phyloP scores from a whole-genome alignment of 2,888 invertebrate species.

The Polyommatus icarus region DNA sequence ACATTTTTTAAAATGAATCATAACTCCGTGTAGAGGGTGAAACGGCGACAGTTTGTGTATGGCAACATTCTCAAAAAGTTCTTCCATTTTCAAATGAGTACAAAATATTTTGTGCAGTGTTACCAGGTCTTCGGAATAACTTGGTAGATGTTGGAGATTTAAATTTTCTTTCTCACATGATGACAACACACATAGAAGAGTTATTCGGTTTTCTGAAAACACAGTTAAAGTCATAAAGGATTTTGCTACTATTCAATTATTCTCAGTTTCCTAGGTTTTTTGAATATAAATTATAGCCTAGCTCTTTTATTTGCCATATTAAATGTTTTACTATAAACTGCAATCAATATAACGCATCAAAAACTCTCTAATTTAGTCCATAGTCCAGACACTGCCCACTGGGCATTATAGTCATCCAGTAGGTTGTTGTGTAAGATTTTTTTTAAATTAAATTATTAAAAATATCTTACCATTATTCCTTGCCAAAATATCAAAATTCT shows the following conservation, averaged over 20 bases:
- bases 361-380: too few relatives aligned
- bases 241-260: neutral
- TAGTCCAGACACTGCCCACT: too few relatives aligned
- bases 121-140: slow-evolving; percentile 22
- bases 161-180: slow-evolving; percentile 55
- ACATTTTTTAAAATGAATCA: slow-evolving; percentile 50
- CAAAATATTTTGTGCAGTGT: slow-evolving; percentile 51
- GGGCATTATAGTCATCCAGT: too few relatives aligned
- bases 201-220: slow-evolving; percentile 35
- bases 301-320: too few relatives aligned
- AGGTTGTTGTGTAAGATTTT: too few relatives aligned
- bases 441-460: too few relatives aligned
- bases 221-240: neutral
- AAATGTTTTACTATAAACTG: too few relatives aligned
- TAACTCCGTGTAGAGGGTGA: slow-evolving; percentile 59
- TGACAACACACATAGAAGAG: slow-evolving; percentile 49
- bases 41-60: slow-evolving; percentile 58
- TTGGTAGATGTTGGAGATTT: slow-evolving; percentile 51
- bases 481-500: slow-evolving; percentile 57
- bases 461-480: slow-evolving; percentile 46
- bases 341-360: too few relatives aligned
- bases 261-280: too few relatives aligned
- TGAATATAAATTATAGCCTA: too few relatives aligned
- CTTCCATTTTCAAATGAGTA: slow-evolving; percentile 57
- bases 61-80: slow-evolving; percentile 48